Evolutionary conservation across 2,113 vertebrate species (phyloP).

Genomic region (Leucopsar rothschildi): DNA sequence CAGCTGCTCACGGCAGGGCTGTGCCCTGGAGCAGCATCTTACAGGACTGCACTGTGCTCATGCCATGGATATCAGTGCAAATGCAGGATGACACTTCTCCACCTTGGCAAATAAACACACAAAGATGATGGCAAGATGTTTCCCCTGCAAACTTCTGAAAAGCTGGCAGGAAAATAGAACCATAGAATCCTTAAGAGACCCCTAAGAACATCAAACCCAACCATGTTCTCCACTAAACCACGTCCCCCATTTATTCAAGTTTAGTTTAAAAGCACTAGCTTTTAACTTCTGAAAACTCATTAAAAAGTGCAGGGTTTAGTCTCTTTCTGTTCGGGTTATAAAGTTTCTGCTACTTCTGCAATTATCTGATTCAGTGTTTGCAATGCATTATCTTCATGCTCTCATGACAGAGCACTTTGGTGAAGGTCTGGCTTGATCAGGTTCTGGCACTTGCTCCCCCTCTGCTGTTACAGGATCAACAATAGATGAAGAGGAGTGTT

Average conservation of each 20-base stretch:
- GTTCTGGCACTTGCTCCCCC: background rate
- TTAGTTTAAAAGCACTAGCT: background rate
- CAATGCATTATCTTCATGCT: background rate
- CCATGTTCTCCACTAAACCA: background rate
- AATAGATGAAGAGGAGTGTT: fast-evolving
- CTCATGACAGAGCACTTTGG: fast-evolving
- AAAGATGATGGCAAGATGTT: background rate
- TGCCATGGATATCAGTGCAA: background rate
- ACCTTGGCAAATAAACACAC: background rate
- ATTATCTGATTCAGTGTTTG: background rate
- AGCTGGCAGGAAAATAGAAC: background rate
- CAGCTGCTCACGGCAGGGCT: background rate
- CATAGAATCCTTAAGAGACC: background rate
- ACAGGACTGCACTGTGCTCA: background rate
- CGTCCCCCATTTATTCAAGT: background rate
- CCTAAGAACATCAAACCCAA: background rate
- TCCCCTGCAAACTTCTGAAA: background rate
- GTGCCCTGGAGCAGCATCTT: background rate
- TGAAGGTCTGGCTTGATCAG: background rate
- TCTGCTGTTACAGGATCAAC: background rate
- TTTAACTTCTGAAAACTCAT: background rate
- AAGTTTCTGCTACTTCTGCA: background rate
- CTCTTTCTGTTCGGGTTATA: background rate
- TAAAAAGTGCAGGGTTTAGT: background rate
- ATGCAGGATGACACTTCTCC: background rate